These are phyloP conservation scores for Platysteira castanea DNA, from an alignment of 2,113 vertebrate genomes.

Conservation along the genomic window DNA sequence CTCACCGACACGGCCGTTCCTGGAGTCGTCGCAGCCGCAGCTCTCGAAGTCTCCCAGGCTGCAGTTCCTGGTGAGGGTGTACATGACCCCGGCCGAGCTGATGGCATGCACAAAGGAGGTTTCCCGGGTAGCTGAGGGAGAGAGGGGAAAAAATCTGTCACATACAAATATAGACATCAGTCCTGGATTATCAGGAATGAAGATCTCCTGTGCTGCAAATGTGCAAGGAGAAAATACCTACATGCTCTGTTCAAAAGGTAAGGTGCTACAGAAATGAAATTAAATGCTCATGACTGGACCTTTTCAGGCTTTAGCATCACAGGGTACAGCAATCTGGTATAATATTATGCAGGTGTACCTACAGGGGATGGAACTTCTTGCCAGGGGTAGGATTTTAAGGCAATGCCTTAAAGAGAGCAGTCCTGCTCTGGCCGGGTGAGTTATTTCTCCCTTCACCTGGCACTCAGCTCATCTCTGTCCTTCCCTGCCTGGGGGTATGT, in stretches of 20 bases:
- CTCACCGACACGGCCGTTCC: constrained; percentile 85
- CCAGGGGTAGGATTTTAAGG: not conserved
- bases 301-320: not conserved
- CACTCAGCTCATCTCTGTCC: not conserved
- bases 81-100: constrained; percentile 93
- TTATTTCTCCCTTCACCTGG: not conserved
- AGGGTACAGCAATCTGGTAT: not conserved
- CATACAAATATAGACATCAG: not conserved
- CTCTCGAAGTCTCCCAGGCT: constrained; percentile 94
- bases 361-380: not conserved
- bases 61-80: constrained; percentile 94
- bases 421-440: not conserved
- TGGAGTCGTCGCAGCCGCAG: constrained; percentile 93
- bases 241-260: not conserved
- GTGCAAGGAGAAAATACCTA: not conserved
- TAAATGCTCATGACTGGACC: not conserved
- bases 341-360: not conserved
- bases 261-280: not conserved
- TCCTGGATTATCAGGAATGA: not conserved
- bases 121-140: constrained; percentile 85
- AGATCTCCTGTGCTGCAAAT: not conserved
- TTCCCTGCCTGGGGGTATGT: not conserved
- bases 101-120: constrained; percentile 94
- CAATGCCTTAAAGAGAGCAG: not conserved
- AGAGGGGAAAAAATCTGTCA: not conserved